Conservation (phyloP, 2,888 invertebrate genomes). For the Gymnosoma rotundatum region DNA sequence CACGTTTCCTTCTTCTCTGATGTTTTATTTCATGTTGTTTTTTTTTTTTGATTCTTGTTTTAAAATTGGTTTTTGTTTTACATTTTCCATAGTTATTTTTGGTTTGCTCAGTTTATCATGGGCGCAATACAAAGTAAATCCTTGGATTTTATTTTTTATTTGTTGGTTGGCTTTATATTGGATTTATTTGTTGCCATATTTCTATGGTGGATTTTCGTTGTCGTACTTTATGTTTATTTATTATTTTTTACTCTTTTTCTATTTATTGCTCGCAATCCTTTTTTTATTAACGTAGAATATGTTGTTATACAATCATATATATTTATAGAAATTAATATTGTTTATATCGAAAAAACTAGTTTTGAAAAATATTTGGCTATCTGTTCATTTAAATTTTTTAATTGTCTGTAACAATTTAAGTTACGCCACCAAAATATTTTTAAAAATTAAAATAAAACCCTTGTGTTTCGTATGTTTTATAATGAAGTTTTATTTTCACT, state of each 20-base stretch:
- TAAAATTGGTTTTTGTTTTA: slow-evolving; percentile 2
- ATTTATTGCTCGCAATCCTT: not conserved
- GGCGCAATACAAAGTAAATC: slow-evolving; percentile 36
- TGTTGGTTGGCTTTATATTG: slow-evolving; percentile 60
- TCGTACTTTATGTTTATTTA: slow-evolving; percentile 16
- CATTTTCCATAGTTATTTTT: not conserved
- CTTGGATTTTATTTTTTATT: slow-evolving; percentile 57
- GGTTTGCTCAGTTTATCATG: slow-evolving; percentile 15
- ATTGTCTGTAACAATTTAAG: no score
- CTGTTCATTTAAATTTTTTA: not conserved
- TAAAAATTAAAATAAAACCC: no score
- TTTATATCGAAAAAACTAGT: not conserved
- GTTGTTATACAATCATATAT: slow-evolving; percentile 1
- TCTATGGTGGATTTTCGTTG: slow-evolving; percentile 57
- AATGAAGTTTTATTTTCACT: no score
- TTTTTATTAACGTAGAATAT: slow-evolving; percentile 38
- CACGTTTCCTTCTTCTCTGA: slow-evolving; percentile 16
- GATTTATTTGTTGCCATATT: slow-evolving; percentile 65
- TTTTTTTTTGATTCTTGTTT: no score
- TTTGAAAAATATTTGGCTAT: not conserved
- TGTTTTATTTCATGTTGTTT: not conserved
- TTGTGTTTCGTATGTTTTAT: no score
- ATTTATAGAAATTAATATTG: slow-evolving; percentile 34
- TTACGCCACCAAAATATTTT: no score
- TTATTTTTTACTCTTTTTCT: not conserved